Evolutionary conservation across 2,797 vertebrate species (phyloP).

Genomic region (Danio jaintianensis): DNA sequence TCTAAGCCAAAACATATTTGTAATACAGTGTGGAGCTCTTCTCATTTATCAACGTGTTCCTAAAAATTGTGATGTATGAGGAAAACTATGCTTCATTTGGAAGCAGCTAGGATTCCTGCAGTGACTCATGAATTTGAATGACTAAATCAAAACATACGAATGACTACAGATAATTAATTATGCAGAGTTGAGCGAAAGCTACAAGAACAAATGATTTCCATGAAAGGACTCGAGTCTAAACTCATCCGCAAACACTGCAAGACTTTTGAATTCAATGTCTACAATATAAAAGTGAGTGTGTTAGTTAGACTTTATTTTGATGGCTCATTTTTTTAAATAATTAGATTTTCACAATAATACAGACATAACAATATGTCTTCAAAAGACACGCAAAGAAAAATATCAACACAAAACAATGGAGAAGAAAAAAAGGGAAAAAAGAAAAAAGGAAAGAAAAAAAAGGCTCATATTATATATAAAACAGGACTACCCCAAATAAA

Average conservation of each 20-base stretch:
- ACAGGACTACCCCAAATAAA: too few relatives aligned
- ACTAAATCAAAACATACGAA: not conserved
- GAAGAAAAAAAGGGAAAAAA: too few relatives aligned
- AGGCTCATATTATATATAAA: too few relatives aligned
- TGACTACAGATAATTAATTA: slow-evolving; percentile 29
- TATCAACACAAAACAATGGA: too few relatives aligned
- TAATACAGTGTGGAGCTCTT: slow-evolving; percentile 1
- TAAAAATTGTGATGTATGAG: slow-evolving; percentile 11
- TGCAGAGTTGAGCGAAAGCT: slow-evolving; percentile 15
- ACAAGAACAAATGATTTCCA: slow-evolving; percentile 54
- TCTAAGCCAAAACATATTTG: not conserved
- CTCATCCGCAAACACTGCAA: slow-evolving; percentile 3
- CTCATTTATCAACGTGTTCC: not conserved
- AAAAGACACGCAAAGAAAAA: too few relatives aligned
- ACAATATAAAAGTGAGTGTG: not conserved
- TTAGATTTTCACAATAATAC: too few relatives aligned
- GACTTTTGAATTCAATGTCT: not conserved
- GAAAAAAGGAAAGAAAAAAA: too few relatives aligned
- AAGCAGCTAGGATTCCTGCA: slow-evolving; percentile 35
- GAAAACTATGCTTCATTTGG: slow-evolving; percentile 16
- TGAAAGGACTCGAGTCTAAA: slow-evolving; percentile 56
- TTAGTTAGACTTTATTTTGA: too few relatives aligned
- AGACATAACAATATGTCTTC: too few relatives aligned
- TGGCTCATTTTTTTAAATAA: too few relatives aligned
- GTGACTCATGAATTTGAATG: slow-evolving; percentile 24